A percentile compares a stretch with the other conserved stretches of the same genome.
Conservation (phyloP, 2,888 invertebrate species). For the Mechanitis mazaeus region DNA sequence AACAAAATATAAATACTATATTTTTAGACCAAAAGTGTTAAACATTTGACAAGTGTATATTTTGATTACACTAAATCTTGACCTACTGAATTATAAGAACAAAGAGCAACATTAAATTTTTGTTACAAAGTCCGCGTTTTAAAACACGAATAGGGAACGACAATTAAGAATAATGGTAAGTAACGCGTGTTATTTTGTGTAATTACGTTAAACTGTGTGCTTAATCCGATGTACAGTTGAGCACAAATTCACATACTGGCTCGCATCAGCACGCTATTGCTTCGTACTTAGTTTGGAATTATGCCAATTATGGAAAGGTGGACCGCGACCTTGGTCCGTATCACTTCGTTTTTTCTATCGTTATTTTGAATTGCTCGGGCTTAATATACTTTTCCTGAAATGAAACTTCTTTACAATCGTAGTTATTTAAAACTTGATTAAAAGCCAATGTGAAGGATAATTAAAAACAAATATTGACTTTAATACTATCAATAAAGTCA, state of each 20-base stretch:
- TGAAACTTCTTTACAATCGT: too few species aligned
- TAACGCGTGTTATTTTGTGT: conserved; percentile 22
- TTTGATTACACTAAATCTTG: conserved; percentile 11
- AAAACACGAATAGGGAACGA: conserved; percentile 27
- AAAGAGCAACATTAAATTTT: conserved; percentile 18
- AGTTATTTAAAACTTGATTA: too few species aligned
- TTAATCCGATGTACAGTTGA: conserved; percentile 19
- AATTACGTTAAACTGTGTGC: conserved; percentile 7
- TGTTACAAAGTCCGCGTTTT: conserved; percentile 21
- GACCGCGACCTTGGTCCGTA: conserved; percentile 25
- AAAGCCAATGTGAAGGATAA: too few species aligned
- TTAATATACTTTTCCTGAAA: too few species aligned
- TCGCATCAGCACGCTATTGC: conserved; percentile 35
- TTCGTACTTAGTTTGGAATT: conserved; percentile 37
- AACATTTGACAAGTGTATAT: conserved; percentile 7
- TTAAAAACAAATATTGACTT: too few species aligned
- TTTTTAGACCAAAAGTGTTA: neutral
- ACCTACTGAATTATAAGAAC: conserved; percentile 11
- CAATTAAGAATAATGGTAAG: conserved; percentile 31
- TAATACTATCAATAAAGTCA: too few species aligned
- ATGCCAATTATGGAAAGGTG: conserved; percentile 38
- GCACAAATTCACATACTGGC: conserved; percentile 32
- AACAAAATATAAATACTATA: neutral
- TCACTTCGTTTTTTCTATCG: conserved; percentile 11
- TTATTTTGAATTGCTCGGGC: neutral